A percentile compares a stretch with the other conserved stretches of the same genome.
These are phyloP conservation scores for Lochmaea capreae DNA, from an alignment of 2,888 invertebrate genomes.

Conservation along the genomic window DNA sequence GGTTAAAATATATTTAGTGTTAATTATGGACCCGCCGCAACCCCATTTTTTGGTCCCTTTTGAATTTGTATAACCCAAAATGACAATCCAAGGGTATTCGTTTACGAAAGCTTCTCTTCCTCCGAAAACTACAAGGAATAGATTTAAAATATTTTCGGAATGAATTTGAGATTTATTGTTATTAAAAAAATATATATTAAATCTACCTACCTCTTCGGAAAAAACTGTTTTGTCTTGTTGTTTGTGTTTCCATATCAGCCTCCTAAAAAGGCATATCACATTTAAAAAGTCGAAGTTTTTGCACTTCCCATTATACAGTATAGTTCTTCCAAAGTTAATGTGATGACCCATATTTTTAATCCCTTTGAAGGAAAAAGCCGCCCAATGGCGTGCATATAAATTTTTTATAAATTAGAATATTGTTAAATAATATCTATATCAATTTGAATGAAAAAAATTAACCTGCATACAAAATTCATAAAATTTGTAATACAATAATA, in stretches of 20 bases:
- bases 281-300: neutral
- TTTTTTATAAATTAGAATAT: too few species aligned
- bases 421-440: too few species aligned
- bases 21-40: neutral
- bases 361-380: too few species aligned
- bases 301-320: too few species aligned
- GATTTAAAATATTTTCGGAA: too few species aligned
- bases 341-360: too few species aligned
- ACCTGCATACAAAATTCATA: too few species aligned
- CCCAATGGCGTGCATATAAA: too few species aligned
- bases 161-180: neutral
- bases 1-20: neutral
- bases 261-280: neutral
- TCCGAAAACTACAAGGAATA: neutral
- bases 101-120: slow-evolving; percentile 1
- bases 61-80: slow-evolving; percentile 9
- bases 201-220: neutral
- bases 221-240: neutral
- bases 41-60: slow-evolving; percentile 1
- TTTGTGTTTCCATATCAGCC: neutral
- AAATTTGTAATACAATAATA: too few species aligned
- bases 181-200: neutral
- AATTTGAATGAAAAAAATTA: too few species aligned
- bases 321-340: too few species aligned
- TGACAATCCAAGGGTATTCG: slow-evolving; percentile 5